Base-by-base conservation (phyloP, 2,113 vertebrate species). In the Hyperopisus bebe region DNA sequence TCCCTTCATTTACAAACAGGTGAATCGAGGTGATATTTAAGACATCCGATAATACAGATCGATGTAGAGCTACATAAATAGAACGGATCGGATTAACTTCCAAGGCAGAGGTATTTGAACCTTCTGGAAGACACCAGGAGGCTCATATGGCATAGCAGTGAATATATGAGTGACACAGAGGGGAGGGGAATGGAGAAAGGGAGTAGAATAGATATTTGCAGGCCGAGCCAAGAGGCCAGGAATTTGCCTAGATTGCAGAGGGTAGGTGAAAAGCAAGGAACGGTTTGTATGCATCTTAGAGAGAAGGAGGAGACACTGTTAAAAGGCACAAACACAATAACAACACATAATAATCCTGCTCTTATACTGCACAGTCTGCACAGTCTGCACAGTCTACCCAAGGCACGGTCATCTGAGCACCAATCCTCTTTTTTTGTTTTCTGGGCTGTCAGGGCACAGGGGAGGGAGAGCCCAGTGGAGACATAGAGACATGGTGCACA, bases 141-240 rank as follows among this genome's bases (percentile, higher is more conserved):
- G 35, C 74, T 80, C 35, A 42, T 35, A 19, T 80, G 74, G 74
- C 74, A 27, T 80, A 17, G n/a, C 48, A 31, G 27, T 35, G 86
- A 62, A 88, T 39, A 31, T 15, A 24, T 70, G 88, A 91, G 27
- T 50, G 46, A 80, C 47, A 87, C 87, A 91, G 88, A 92, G 90
- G 88, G 89, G 90, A 88, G 44, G 83, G 86, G 58, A 42, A 48
- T 15, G 48, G 46, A 44, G 44, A 39, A 13, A n/a, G 83, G 24
- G 58, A 89, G 92, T 74, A n/a, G 70, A 90, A 88, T 21, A 88
- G 91, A 93, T 80, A 80, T 80, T 80, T 80, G 15, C 74, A 42
- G 74, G 13, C 13, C 4, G 74, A 19, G 35, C 31, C 35, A 80
- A 42, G 62, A 42, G 74, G 13, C 35, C 74, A 42, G 74, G 74